Conservation (phyloP, 2,888 invertebrate genomes). For the Leptinotarsa tumamoca region DNA sequence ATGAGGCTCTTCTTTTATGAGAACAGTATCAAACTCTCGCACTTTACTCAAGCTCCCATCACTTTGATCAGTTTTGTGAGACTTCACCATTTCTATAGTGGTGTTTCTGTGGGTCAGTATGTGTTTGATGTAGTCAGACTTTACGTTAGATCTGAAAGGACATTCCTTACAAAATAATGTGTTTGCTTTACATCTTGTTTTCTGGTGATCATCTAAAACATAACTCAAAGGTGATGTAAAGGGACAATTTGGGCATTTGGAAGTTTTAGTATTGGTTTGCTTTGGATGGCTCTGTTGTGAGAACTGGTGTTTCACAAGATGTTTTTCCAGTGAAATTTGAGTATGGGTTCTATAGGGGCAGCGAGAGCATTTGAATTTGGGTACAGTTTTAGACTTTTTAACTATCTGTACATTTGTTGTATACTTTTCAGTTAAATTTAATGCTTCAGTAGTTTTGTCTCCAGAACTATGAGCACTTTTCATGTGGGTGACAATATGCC, state of each 20-base stretch:
- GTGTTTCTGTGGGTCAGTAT: constrained; percentile 34
- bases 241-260: constrained; percentile 32
- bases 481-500: constrained; percentile 29
- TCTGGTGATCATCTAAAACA: constrained; percentile 27
- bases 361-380: constrained; percentile 33
- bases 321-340: constrained; percentile 26
- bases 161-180: constrained; percentile 31
- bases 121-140: constrained; percentile 36
- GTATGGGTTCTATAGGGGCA: constrained; percentile 36
- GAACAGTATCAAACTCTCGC: constrained; percentile 7
- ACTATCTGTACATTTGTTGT: background rate
- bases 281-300: constrained; percentile 18
- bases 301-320: constrained; percentile 37
- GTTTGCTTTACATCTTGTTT: constrained; percentile 5
- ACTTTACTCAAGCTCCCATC: background rate
- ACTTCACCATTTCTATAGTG: constrained; percentile 8
- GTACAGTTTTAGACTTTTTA: constrained; percentile 7
- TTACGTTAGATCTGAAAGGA: constrained; percentile 14
- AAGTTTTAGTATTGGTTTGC: constrained; percentile 1
- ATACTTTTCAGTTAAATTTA: background rate
- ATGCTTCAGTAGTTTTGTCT: background rate
- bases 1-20: constrained; percentile 15
- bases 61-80: background rate
- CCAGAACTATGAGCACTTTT: constrained; percentile 35
- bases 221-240: constrained; percentile 31